A percentile compares a stretch with the other conserved stretches of the same genome.
These are phyloP conservation scores for Petrophora chlorosata DNA, from an alignment of 2,888 invertebrate species.

Conservation along the genomic window DNA sequence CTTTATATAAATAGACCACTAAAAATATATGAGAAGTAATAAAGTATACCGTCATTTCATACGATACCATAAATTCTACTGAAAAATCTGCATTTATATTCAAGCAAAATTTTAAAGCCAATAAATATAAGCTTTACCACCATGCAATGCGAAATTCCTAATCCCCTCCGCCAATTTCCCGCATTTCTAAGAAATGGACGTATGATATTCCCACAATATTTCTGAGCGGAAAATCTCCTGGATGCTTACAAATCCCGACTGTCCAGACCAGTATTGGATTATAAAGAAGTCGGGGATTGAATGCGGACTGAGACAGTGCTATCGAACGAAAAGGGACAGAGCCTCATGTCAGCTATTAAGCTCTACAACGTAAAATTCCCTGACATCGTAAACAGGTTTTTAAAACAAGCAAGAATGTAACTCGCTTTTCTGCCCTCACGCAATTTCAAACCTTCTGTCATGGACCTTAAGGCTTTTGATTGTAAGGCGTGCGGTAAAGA, in stretches of 20 bases:
- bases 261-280: slow-evolving; percentile 70
- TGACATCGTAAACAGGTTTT: slow-evolving; percentile 70
- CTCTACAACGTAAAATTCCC: slow-evolving; percentile 73
- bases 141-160: slow-evolving; percentile 40
- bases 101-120: slow-evolving; percentile 14
- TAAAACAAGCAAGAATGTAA: slow-evolving; percentile 52
- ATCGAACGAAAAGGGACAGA: slow-evolving; percentile 40
- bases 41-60: background rate
- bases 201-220: slow-evolving; percentile 65
- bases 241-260: slow-evolving; percentile 61
- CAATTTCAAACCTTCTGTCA: slow-evolving; percentile 34
- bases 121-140: slow-evolving; percentile 31
- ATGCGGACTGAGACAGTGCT: slow-evolving; percentile 52
- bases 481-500: slow-evolving; percentile 34
- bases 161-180: slow-evolving; percentile 56
- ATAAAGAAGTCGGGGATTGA: slow-evolving; percentile 66
- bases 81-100: slow-evolving; percentile 6
- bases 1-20: too few relatives aligned
- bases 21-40: too few relatives aligned
- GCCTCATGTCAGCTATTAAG: slow-evolving; percentile 60
- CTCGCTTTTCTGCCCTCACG: slow-evolving; percentile 1
- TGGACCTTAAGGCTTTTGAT: slow-evolving; percentile 37
- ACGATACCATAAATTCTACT: background rate
- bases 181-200: slow-evolving; percentile 56
- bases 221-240: slow-evolving; percentile 48